Evolutionary conservation across 2,797 vertebrate species (phyloP), one percentile per base, ranked within the genome.

Genomic region (Amblyraja radiata): DNA sequence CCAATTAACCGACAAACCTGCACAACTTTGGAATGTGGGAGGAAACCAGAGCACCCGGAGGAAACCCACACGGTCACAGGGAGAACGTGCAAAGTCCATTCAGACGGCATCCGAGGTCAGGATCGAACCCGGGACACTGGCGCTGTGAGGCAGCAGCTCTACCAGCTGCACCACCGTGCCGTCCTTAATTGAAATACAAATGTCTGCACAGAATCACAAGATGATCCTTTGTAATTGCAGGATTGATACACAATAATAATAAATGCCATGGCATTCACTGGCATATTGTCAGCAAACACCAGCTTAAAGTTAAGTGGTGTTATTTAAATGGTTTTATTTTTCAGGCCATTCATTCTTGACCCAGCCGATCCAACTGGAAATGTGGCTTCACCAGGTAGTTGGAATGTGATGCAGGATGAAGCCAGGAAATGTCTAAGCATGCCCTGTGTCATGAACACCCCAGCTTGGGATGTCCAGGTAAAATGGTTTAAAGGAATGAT

Each of bases 321-420:
- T 90, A 18, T 71, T 90, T 63, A 21, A 8, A 18, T 3, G 2
- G 6, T 28, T 91, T 91, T 94, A 23, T 94, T 92, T 94, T 94
- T 9, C 93, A 95, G 95, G 54, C 94, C 94, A 28, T 71, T 95
- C 93, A 94, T 95, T 93, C 94, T 95, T 94, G 95, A 95, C 32
- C 95, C 94, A 0, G 94, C 84, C 0, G 95, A 95, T 93, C 95
- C 94, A 58, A 95, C 95, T n/a, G 77, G 93, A 81, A 95, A 95
- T 0, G 94, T 95, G 93, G 95, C 68, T 46, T 28, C 5, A 13
- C 74, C 90, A 3, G 1, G 0, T 74, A 90, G 71, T 11, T 91
- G 90, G 90, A 0, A 8, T 0, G 90, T 91, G 39, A 91, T 91
- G 90, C 3, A 36, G 25, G 93, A 93, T 94, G 95, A 93, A 94